These are phyloP conservation scores for Serripes groenlandicus DNA, from an alignment of 2,888 invertebrate genomes.

Conservation along the genomic window DNA sequence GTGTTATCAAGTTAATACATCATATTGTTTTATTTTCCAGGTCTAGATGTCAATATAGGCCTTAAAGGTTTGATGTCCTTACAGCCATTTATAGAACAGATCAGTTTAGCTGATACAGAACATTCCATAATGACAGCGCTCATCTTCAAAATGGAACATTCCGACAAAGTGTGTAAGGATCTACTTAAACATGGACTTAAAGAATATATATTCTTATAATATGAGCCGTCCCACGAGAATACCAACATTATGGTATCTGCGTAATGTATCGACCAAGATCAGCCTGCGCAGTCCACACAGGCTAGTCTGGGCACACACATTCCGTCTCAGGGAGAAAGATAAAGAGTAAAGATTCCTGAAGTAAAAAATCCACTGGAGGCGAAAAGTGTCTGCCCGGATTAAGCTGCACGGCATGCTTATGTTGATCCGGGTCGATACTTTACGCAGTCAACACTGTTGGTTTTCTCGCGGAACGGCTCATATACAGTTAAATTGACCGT, in stretches of 20 bases:
- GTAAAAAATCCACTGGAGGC: no score
- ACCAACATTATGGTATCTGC: not conserved
- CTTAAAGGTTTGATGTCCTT: constrained; percentile 80
- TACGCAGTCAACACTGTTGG: no score
- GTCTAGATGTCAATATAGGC: constrained; percentile 83
- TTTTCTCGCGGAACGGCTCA: no score
- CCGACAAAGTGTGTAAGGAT: constrained; percentile 77
- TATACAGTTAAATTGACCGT: no score
- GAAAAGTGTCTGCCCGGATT: no score
- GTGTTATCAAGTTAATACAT: not conserved
- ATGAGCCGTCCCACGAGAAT: not conserved
- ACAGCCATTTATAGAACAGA: constrained; percentile 77
- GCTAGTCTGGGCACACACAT: not conserved
- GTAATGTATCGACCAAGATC: not conserved
- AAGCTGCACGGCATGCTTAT: no score
- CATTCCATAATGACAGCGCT: constrained; percentile 79
- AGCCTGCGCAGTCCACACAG: not conserved
- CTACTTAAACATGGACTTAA: constrained; percentile 78
- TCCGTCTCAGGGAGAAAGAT: not conserved
- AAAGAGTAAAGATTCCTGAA: no score
- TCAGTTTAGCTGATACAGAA: constrained; percentile 79
- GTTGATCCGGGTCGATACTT: no score
- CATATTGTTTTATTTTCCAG: constrained; percentile 67
- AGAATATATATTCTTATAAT: constrained; percentile 77
- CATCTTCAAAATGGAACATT: constrained; percentile 79